phyloP scores from a whole-genome alignment of 2,797 vertebrate genomes.

The Scarus forsteni region DNA sequence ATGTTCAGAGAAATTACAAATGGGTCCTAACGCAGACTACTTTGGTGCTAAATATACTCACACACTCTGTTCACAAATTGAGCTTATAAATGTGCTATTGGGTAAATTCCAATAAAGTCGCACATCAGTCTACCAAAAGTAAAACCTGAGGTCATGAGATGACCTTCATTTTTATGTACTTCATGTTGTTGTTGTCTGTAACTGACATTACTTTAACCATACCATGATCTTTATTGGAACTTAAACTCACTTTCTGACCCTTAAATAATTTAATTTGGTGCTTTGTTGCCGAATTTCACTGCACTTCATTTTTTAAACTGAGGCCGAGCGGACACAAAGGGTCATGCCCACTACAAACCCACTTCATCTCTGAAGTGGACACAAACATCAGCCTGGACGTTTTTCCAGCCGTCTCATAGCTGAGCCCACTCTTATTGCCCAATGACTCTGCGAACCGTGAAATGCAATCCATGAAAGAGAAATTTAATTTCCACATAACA shows the following conservation, averaged over 20 bases:
- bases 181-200: not conserved
- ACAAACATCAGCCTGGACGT: slow-evolving; percentile 34
- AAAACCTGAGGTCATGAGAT: not conserved
- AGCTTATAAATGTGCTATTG: slow-evolving; percentile 2
- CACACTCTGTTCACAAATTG: slow-evolving; percentile 17
- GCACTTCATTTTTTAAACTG: not conserved
- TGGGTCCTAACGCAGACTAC: too few species aligned
- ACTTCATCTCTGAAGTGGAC: slow-evolving; percentile 38
- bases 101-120: slow-evolving; percentile 13
- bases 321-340: not conserved
- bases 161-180: slow-evolving; percentile 1
- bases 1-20: too few species aligned
- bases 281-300: slow-evolving; percentile 10
- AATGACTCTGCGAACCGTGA: slow-evolving; percentile 74
- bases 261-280: not conserved
- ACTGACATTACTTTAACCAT: slow-evolving; percentile 8
- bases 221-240: slow-evolving; percentile 9
- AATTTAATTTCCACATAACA: slow-evolving; percentile 81
- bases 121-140: not conserved
- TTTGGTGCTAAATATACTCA: not conserved
- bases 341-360: slow-evolving; percentile 19
- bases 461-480: slow-evolving; percentile 73
- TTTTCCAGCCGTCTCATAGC: slow-evolving; percentile 54
- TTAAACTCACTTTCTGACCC: not conserved
- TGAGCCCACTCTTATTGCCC: slow-evolving; percentile 57